Conservation (phyloP, 2,888 invertebrate genomes). For the Drosophila antonietae region DNA sequence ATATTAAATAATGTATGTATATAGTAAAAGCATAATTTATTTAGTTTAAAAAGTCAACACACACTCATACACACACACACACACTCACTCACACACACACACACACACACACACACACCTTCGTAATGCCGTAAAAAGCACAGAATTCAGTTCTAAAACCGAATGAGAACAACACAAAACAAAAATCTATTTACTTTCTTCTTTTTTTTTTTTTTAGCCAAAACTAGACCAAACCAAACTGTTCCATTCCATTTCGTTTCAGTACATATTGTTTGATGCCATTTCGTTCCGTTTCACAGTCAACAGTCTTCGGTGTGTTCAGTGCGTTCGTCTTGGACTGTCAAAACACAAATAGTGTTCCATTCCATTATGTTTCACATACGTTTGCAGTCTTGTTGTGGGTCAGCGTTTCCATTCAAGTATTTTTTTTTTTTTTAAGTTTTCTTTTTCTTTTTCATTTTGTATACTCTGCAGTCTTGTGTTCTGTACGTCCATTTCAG, state of each 20-base stretch:
- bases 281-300: slow-evolving; percentile 17
- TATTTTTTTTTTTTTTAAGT: neutral
- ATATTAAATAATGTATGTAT: slow-evolving; percentile 35
- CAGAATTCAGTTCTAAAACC: slow-evolving; percentile 47
- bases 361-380: slow-evolving; percentile 11
- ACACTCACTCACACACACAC: slow-evolving; percentile 38
- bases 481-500: slow-evolving; percentile 17
- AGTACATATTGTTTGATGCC: slow-evolving; percentile 5
- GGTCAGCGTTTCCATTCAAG: slow-evolving; percentile 8
- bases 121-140: slow-evolving; percentile 42
- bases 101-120: slow-evolving; percentile 9
- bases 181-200: neutral
- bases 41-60: slow-evolving; percentile 46
- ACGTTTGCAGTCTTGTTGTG: slow-evolving; percentile 13
- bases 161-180: slow-evolving; percentile 26
- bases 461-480: slow-evolving; percentile 46
- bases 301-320: slow-evolving; percentile 32
- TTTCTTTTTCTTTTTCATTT: neutral
- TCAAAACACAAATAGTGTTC: neutral
- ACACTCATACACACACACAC: slow-evolving; percentile 31
- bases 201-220: slow-evolving; percentile 8
- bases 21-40: slow-evolving; percentile 63
- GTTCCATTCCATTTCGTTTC: slow-evolving; percentile 23
- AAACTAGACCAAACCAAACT: slow-evolving; percentile 43
- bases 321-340: slow-evolving; percentile 8